A percentile compares a stretch with the other conserved stretches of the same genome.
Conservation (phyloP, 2,797 vertebrate species). For the Eidolon dupreanum region DNA sequence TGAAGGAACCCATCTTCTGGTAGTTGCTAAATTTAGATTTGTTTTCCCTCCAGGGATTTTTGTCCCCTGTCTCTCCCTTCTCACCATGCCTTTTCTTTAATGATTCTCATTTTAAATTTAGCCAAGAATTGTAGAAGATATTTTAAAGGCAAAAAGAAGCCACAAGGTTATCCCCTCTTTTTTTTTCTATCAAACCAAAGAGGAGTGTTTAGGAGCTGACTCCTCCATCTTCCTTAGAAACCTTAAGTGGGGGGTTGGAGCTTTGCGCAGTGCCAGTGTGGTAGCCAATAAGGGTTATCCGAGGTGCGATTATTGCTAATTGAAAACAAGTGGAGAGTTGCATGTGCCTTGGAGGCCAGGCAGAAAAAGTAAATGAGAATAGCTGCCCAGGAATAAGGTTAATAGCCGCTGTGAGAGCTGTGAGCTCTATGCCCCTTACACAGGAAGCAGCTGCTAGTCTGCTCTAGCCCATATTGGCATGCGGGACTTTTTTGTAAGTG, state of each 20-base stretch:
- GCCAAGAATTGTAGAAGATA: background rate
- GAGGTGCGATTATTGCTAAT: no score
- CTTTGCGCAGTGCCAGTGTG: no score
- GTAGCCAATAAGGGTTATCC: no score
- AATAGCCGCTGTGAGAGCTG: background rate
- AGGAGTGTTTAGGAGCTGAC: background rate
- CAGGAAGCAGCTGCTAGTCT: background rate
- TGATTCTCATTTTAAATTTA: conserved; percentile 41
- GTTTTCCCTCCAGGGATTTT: background rate
- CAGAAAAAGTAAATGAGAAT: background rate
- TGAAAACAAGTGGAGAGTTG: background rate
- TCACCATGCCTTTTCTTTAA: background rate
- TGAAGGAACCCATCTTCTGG: background rate
- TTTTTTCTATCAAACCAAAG: background rate
- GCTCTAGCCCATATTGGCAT: background rate
- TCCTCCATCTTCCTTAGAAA: background rate
- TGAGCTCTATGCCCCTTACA: accelerated
- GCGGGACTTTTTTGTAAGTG: background rate
- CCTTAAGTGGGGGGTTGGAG: background rate
- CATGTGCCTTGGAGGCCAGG: background rate
- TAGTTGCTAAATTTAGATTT: background rate
- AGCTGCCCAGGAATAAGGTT: background rate
- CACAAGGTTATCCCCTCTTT: background rate
- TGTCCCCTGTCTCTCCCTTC: background rate
- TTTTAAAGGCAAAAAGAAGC: background rate